Evolutionary conservation across 2,113 vertebrate species (phyloP).

Genomic region (Mobula birostris): DNA sequence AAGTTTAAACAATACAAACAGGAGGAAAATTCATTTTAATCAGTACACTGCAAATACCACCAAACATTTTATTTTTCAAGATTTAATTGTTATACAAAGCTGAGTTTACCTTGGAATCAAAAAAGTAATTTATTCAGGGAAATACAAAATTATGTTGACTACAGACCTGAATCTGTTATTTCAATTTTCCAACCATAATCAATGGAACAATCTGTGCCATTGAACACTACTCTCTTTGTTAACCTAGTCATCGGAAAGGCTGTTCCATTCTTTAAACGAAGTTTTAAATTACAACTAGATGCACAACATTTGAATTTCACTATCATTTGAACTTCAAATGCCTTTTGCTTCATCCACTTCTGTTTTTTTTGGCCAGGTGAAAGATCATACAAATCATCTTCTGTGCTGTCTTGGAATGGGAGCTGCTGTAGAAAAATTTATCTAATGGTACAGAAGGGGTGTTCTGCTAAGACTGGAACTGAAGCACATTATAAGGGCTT

Average conservation of each 20-base stretch:
- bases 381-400: neutral
- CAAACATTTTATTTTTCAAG: neutral
- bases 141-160: neutral
- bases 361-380: too few species aligned
- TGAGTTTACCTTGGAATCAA: neutral
- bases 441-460: neutral
- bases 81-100: neutral
- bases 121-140: neutral
- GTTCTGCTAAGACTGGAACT: neutral
- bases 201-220: neutral
- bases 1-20: neutral
- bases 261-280: neutral
- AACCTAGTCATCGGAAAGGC: neutral
- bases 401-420: neutral
- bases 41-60: neutral
- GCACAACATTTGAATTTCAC: too few species aligned
- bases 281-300: neutral
- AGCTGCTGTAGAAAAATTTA: neutral
- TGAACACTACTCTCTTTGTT: neutral
- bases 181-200: neutral
- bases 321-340: too few species aligned
- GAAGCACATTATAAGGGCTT: neutral
- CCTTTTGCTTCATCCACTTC: too few species aligned
- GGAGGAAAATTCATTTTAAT: neutral
- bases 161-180: neutral